A percentile compares a stretch with the other conserved stretches of the same genome.
Evolutionary conservation across 1,140 invertebrate genomes (phyloP).

Genomic region (Glossosoma conforme): DNA sequence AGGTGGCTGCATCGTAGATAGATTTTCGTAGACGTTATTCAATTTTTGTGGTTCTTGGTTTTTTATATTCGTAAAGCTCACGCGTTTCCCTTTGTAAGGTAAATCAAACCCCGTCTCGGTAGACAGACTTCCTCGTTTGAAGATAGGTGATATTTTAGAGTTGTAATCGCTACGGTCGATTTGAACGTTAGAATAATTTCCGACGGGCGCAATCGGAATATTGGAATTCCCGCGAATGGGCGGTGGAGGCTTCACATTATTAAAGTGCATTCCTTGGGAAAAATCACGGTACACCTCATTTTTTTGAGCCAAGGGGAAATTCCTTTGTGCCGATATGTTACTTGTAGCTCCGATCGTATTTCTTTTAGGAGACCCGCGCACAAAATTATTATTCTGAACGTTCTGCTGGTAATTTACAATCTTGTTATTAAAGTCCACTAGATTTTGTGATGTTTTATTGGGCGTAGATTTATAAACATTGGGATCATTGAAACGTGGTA

Average conservation of each 20-base stretch:
- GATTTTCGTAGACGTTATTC: slow-evolving; percentile 13
- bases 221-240: no score
- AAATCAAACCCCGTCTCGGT: slow-evolving; percentile 4
- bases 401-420: no score
- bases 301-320: no score
- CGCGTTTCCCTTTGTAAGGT: slow-evolving; percentile 19
- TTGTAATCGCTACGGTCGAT: no score
- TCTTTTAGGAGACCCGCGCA: slow-evolving; percentile 16
- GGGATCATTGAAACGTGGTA: background rate
- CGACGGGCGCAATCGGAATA: no score
- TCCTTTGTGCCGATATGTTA: no score
- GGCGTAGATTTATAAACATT: no score
- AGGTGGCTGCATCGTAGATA: no score
- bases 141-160: slow-evolving; percentile 17
- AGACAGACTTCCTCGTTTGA: slow-evolving; percentile 22
- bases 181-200: no score
- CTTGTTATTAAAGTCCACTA: no score
- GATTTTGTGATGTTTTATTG: no score
- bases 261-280: background rate
- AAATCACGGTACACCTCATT: background rate
- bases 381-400: slow-evolving; percentile 22
- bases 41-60: background rate
- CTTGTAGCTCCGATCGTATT: slow-evolving; percentile 19
- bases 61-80: slow-evolving; percentile 21
- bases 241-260: no score